Conservation (phyloP, 2,113 vertebrate species). For the Xyrauchen texanus region DNA sequence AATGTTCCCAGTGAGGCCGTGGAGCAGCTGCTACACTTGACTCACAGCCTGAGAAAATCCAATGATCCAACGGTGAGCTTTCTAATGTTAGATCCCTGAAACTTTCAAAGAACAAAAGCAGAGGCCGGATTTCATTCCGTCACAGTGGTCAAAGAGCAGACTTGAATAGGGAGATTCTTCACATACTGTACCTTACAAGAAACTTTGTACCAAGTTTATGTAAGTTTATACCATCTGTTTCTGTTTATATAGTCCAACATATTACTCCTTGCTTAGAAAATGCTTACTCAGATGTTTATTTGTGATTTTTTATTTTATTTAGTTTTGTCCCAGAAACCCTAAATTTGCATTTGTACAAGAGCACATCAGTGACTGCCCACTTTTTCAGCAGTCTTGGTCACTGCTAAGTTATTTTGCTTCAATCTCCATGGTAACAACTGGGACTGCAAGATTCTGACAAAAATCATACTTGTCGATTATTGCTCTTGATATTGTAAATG, state of each 20-base stretch:
- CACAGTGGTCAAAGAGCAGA: too few species aligned
- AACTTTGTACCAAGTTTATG: too few species aligned
- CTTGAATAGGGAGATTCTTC: neutral
- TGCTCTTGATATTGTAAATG: too few species aligned
- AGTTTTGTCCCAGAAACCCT: conserved; percentile 1
- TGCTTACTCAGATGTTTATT: neutral
- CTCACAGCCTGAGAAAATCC: conserved; percentile 85
- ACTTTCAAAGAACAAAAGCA: too few species aligned
- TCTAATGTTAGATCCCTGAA: neutral
- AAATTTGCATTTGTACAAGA: neutral
- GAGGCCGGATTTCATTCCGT: neutral
- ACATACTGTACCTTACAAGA: neutral
- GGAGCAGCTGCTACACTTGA: conserved; percentile 85
- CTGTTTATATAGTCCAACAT: too few species aligned
- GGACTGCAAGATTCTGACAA: too few species aligned
- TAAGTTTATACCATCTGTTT: too few species aligned
- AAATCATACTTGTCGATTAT: too few species aligned
- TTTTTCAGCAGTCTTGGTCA: neutral
- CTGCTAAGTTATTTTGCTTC: too few species aligned
- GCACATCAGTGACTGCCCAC: neutral
- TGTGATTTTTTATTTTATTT: neutral
- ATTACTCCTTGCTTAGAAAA: neutral
- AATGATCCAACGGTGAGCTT: conserved; percentile 85
- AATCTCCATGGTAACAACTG: too few species aligned
- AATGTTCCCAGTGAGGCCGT: conserved; percentile 79